Evolutionary conservation across 2,113 vertebrate species (phyloP).

Genomic region (Pteropus alecto): DNA sequence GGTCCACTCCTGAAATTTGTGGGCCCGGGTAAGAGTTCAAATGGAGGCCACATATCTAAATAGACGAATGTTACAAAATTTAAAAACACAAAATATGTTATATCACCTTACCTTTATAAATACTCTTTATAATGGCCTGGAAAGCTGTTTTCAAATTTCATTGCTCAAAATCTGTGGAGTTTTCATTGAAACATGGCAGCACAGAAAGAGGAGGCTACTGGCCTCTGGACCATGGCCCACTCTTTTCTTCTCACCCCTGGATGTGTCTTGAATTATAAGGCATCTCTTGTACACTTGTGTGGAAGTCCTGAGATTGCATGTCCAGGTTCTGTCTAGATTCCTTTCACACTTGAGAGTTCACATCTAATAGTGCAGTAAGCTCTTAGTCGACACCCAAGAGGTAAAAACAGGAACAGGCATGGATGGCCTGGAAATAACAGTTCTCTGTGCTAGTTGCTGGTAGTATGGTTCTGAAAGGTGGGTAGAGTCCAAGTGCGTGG

Average conservation of each 20-base stretch:
- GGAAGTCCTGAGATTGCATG: not conserved
- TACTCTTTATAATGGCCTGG: not conserved
- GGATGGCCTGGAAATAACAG: not conserved
- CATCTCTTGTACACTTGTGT: not conserved
- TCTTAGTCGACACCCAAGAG: not conserved
- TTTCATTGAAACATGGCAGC: not conserved
- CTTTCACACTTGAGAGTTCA: not conserved
- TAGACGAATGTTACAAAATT: not conserved
- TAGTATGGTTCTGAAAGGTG: not conserved
- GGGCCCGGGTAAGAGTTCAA: not conserved
- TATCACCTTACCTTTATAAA: not conserved
- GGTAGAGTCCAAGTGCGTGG: rapidly evolving
- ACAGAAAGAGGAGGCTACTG: not conserved
- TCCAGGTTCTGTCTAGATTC: not conserved
- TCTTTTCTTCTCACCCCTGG: not conserved
- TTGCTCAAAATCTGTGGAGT: not conserved
- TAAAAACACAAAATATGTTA: not conserved
- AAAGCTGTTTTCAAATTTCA: not conserved
- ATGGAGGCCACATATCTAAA: not conserved
- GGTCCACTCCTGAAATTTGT: not conserved
- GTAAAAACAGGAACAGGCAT: not conserved
- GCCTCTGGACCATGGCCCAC: not conserved
- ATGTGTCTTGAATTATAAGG: not conserved
- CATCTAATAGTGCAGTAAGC: too few relatives aligned
- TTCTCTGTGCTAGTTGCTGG: not conserved